Conservation (phyloP, 2,113 vertebrate genomes). For the Strigops habroptila region DNA sequence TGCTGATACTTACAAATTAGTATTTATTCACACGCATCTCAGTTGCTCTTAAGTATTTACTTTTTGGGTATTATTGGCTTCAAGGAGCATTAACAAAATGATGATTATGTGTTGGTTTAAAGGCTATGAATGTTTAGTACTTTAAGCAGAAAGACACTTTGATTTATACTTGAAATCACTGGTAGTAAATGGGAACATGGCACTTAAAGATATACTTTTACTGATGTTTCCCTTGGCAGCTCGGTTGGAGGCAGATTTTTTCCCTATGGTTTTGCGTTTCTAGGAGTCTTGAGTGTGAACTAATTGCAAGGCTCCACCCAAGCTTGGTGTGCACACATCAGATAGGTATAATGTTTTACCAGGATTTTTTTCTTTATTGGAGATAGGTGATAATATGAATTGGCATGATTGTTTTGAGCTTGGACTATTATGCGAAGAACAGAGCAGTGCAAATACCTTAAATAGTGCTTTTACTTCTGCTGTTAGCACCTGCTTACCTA, state of each 20-base stretch:
- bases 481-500: background rate
- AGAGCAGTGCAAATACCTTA: background rate
- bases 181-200: background rate
- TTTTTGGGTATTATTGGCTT: slow-evolving; percentile 9
- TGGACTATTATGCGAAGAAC: background rate
- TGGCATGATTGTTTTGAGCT: background rate
- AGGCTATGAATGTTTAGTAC: slow-evolving; percentile 8
- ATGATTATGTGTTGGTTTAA: slow-evolving; percentile 9
- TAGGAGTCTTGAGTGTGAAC: background rate
- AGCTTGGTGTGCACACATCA: background rate
- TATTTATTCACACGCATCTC: slow-evolving; percentile 6
- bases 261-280: background rate
- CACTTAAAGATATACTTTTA: background rate
- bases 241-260: background rate
- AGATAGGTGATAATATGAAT: background rate
- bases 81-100: background rate
- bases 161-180: slow-evolving; percentile 3
- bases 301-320: background rate
- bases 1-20: background rate
- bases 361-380: background rate
- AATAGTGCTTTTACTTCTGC: background rate
- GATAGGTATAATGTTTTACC: background rate
- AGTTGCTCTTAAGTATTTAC: slow-evolving; percentile 14
- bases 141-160: background rate
- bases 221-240: background rate